Conservation (phyloP, 2,888 invertebrate species). For the Eledona agricola region DNA sequence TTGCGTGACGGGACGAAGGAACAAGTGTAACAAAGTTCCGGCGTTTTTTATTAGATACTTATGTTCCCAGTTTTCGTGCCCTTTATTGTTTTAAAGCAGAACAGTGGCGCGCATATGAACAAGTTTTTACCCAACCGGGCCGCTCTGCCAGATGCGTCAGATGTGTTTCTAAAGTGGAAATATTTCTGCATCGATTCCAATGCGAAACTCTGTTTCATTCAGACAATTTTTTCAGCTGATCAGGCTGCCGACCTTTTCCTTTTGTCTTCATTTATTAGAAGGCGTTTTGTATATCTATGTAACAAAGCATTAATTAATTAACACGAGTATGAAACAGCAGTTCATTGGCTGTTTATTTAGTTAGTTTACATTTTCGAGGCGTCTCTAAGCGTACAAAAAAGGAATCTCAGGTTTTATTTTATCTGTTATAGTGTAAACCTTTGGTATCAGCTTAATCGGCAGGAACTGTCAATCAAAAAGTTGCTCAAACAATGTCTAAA, state of each 20-base stretch:
- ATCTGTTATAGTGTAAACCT: too few relatives aligned
- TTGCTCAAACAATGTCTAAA: too few relatives aligned
- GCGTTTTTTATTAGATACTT: constrained; percentile 42
- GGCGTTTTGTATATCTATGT: too few relatives aligned
- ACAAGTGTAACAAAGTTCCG: constrained; percentile 43
- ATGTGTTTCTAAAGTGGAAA: constrained; percentile 36
- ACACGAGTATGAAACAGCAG: too few relatives aligned
- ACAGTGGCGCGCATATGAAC: constrained; percentile 36
- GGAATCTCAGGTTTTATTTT: too few relatives aligned
- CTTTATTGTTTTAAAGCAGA: constrained; percentile 40
- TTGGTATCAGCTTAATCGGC: too few relatives aligned
- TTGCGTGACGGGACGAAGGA: constrained; percentile 41
- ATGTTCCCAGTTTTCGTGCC: constrained; percentile 38
- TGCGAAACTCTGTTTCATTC: constrained; percentile 28
- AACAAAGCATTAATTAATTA: too few relatives aligned
- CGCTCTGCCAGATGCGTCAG: constrained; percentile 36
- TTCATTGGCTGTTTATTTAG: too few relatives aligned
- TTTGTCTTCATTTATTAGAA: too few relatives aligned
- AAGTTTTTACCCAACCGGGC: constrained; percentile 38
- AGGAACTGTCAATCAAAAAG: too few relatives aligned
- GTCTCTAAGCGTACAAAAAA: too few relatives aligned
- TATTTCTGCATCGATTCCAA: constrained; percentile 33
- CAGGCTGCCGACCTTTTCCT: not conserved
- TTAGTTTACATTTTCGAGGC: too few relatives aligned
- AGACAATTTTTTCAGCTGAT: constrained; percentile 7